These are phyloP conservation scores for Lasioglossum calceatum DNA, from an alignment of 2,888 invertebrate species.

Conservation along the genomic window DNA sequence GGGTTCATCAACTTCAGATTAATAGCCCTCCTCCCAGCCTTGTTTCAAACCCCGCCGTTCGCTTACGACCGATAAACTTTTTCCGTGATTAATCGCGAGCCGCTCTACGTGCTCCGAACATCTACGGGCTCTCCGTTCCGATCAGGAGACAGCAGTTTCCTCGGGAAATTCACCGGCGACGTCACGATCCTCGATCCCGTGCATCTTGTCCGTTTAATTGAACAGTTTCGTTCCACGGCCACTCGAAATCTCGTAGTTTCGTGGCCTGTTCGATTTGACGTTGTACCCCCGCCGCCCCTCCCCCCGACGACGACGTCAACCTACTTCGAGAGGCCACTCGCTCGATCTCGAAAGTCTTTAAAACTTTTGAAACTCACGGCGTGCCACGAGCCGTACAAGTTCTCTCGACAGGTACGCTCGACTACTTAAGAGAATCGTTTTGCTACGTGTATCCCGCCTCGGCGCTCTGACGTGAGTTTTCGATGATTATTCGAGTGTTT, in stretches of 20 bases:
- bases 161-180: constrained; percentile 33
- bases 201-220: constrained; percentile 27
- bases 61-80: constrained; percentile 68
- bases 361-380: neutral
- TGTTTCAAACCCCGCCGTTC: constrained; percentile 61
- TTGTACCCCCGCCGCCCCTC: neutral
- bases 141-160: neutral
- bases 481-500: neutral
- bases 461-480: too few species aligned
- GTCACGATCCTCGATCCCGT: constrained; percentile 43
- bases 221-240: constrained; percentile 1
- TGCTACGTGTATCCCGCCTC: neutral
- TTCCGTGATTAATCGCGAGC: constrained; percentile 66
- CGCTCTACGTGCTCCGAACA: constrained; percentile 36
- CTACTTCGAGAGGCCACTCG: neutral
- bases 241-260: constrained; percentile 19
- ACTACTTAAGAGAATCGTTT: neutral
- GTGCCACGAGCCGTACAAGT: neutral
- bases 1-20: constrained; percentile 71
- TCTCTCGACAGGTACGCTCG: neutral
- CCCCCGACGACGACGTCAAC: neutral
- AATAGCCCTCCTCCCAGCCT: constrained; percentile 60
- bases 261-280: neutral
- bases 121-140: neutral
- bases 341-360: constrained; percentile 10